Base-by-base conservation (phyloP, 2,113 vertebrate genomes). In the Chaenogobius annularis region DNA sequence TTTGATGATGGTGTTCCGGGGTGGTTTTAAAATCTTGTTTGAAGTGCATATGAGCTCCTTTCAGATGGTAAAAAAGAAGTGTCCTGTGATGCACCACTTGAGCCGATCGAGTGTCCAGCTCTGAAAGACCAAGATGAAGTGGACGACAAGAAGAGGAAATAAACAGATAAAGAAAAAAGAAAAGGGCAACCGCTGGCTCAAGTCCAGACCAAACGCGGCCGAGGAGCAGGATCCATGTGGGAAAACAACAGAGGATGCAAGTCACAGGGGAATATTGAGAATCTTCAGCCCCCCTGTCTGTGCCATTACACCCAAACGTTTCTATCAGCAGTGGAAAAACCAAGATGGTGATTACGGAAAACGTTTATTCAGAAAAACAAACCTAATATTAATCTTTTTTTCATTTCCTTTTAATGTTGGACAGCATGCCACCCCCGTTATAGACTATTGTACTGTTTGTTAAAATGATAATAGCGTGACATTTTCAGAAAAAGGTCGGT, bases 261-360 rank as follows among this genome's bases (percentile, higher is more conserved):
- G 70, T 68, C 83, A 55, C 82, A 77, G 55, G 78, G 83, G 80
- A 87, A 79, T 47, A 84, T 46, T 78, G 75, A 76, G 64, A 85
- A 84, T 59, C 70, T 66, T 78, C 79, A 50, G 22, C 65, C 35
- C 31, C 11, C n/a, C n/a, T 56, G 20, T 66, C 47, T 19, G 54
- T 61, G 58, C 26, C 58, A 61, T 61, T 61, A 35, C 58, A 61
- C 23, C 14, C 58, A 55, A 47, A 52, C 19, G 43, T 20, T 37
- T 22, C 35, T 43, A 40, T 63, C 61, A 19, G 61, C 37, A 63
- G 17, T 63, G 61, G 61, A 63, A 40, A 63, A 63, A 63, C n/a
- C 40, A 63, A 63, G 26, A 61, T 14, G 13, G 13, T 61, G 13
- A 61, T 31, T 61, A 31, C 14, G 5, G 26, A 61, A 26, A 58